Evolutionary conservation across 2,888 invertebrate species (phyloP).

Genomic region (Philereme transversata): DNA sequence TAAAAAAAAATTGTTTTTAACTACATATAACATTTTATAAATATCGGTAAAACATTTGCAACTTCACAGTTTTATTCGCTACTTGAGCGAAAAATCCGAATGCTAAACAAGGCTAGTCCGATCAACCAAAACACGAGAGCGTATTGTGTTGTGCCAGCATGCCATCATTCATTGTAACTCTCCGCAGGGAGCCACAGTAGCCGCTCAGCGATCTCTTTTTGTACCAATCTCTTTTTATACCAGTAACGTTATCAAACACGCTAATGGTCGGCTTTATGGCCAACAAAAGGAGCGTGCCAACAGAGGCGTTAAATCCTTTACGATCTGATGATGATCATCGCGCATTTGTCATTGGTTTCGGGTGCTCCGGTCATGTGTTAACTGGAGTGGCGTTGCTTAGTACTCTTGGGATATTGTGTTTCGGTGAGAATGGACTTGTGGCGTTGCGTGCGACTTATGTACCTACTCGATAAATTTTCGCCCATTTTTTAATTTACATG

Average conservation of each 20-base stretch:
- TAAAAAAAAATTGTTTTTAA: too few relatives aligned
- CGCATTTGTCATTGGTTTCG: conserved; percentile 75
- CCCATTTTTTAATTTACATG: too few relatives aligned
- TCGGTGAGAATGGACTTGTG: conserved; percentile 1
- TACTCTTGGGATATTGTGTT: neutral
- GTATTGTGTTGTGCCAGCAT: conserved; percentile 67
- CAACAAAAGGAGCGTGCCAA: conserved; percentile 83
- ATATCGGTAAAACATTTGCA: neutral
- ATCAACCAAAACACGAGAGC: conserved; percentile 58
- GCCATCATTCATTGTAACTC: conserved; percentile 67
- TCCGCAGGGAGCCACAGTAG: conserved; percentile 77
- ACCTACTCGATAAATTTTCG: too few relatives aligned
- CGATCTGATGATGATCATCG: conserved; percentile 76
- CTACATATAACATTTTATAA: neutral
- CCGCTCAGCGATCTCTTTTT: conserved; percentile 73
- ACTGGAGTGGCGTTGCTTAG: conserved; percentile 34
- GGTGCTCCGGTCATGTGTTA: conserved; percentile 59
- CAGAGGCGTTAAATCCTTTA: conserved; percentile 84
- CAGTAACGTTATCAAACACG: conserved; percentile 80
- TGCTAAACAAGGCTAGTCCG: conserved; percentile 54
- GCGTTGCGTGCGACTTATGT: too few relatives aligned
- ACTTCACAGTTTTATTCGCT: neutral
- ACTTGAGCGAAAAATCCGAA: conserved; percentile 16
- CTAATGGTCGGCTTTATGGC: conserved; percentile 81
- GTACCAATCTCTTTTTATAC: conserved; percentile 51